phyloP scores from a whole-genome alignment of 2,113 vertebrate genomes.

The Nothoprocta pentlandii region DNA sequence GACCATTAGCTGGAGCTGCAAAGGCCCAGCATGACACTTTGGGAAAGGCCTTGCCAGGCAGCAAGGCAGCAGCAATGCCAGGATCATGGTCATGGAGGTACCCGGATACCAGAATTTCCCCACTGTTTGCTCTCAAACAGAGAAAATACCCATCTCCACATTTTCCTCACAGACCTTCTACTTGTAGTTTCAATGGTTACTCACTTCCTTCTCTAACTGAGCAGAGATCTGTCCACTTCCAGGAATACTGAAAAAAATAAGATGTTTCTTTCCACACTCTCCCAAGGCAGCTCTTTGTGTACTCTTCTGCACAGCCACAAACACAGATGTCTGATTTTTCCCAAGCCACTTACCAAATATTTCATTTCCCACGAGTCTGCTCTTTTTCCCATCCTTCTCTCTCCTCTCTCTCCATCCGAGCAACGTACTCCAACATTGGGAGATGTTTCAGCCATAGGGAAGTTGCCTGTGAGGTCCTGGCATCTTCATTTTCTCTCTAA shows the following conservation, averaged over 20 bases:
- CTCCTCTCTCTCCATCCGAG: not conserved
- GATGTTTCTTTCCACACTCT: not conserved
- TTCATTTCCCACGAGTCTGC: not conserved
- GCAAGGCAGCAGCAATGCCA: not conserved
- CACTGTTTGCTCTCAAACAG: not conserved
- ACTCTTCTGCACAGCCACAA: not conserved
- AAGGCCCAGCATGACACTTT: not conserved
- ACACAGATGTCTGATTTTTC: not conserved
- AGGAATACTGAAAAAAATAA: not conserved
- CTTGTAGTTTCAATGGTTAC: not conserved
- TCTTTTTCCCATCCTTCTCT: not conserved
- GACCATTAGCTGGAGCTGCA: not conserved
- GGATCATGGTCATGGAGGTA: not conserved
- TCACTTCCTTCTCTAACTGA: not conserved
- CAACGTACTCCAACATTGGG: not conserved
- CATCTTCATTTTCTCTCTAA: not conserved
- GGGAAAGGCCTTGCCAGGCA: rapidly evolving
- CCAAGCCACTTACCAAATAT: not conserved
- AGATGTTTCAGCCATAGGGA: not conserved
- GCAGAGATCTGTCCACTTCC: not conserved
- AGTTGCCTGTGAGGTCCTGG: not conserved
- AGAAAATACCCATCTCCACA: not conserved
- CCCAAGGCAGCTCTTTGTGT: not conserved
- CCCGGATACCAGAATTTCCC: not conserved
- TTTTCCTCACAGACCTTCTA: not conserved